phyloP scores from a whole-genome alignment of 2,797 vertebrate species.

The Gambelia wislizenii region DNA sequence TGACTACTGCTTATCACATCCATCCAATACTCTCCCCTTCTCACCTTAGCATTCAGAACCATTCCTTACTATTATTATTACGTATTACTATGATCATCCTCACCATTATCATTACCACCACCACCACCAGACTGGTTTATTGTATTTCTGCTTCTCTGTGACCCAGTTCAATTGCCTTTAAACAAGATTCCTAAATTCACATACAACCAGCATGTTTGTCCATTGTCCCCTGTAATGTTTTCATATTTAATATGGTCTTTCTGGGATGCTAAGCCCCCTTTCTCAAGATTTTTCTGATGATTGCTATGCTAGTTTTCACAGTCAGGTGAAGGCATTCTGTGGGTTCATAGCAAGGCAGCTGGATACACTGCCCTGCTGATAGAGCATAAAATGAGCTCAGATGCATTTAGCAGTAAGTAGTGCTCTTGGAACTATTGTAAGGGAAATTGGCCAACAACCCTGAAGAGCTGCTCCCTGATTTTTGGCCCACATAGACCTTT shows the following conservation, averaged over 20 bases:
- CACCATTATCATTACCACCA: no score
- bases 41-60: no score
- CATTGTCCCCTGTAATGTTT: not conserved
- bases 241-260: not conserved
- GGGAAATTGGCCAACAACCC: constrained; percentile 25
- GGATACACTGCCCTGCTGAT: constrained; percentile 38
- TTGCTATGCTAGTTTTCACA: constrained; percentile 28
- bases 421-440: not conserved
- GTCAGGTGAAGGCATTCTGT: constrained; percentile 16
- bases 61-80: no score
- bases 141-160: not conserved
- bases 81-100: no score
- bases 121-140: not conserved
- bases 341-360: constrained; percentile 26
- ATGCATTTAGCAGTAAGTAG: not conserved
- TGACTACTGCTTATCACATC: no score
- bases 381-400: constrained; percentile 29
- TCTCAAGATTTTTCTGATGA: constrained; percentile 8
- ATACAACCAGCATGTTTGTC: not conserved
- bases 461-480: not conserved
- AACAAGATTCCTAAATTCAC: not conserved
- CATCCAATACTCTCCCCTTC: no score
- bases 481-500: constrained; percentile 19
- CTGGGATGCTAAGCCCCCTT: not conserved
- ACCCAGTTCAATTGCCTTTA: not conserved